phyloP scores from a whole-genome alignment of 2,797 vertebrate species.

The Melopsittacus undulatus region DNA sequence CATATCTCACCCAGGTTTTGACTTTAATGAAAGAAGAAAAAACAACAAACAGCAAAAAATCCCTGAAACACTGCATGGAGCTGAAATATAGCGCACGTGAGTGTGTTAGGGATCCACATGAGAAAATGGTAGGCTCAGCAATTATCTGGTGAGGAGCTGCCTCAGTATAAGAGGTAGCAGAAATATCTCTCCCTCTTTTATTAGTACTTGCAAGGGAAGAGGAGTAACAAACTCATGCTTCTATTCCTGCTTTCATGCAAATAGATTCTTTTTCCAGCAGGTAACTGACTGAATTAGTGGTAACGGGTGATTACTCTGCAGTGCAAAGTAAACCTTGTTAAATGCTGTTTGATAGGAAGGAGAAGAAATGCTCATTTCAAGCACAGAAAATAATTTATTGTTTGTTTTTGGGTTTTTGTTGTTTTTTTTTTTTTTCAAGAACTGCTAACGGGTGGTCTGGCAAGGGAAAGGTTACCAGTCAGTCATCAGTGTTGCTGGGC shows the following conservation, averaged over 20 bases:
- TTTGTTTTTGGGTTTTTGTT: too few relatives aligned
- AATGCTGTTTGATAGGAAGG: not conserved
- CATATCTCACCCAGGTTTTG: not conserved
- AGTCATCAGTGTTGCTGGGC: fast-evolving
- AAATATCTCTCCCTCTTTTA: not conserved
- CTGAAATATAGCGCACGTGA: not conserved
- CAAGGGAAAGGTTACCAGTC: not conserved
- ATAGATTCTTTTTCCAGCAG: not conserved
- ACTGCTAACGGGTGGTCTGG: not conserved
- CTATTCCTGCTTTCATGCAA: not conserved
- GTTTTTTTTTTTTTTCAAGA: not conserved
- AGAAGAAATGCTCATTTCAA: not conserved
- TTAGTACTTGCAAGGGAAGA: not conserved
- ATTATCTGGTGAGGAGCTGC: not conserved
- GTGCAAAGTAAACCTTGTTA: not conserved
- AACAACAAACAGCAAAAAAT: not conserved
- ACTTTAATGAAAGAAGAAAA: not conserved
- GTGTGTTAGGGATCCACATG: fast-evolving
- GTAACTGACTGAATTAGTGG: not conserved
- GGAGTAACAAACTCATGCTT: not conserved
- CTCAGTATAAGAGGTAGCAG: not conserved
- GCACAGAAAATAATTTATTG: not conserved
- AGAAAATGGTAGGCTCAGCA: not conserved
- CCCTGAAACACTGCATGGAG: not conserved
- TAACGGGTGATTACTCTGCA: not conserved